A percentile compares a stretch with the other conserved stretches of the same genome.
phyloP scores from a whole-genome alignment of 1,140 invertebrate species.

The Heliconius melpomene region DNA sequence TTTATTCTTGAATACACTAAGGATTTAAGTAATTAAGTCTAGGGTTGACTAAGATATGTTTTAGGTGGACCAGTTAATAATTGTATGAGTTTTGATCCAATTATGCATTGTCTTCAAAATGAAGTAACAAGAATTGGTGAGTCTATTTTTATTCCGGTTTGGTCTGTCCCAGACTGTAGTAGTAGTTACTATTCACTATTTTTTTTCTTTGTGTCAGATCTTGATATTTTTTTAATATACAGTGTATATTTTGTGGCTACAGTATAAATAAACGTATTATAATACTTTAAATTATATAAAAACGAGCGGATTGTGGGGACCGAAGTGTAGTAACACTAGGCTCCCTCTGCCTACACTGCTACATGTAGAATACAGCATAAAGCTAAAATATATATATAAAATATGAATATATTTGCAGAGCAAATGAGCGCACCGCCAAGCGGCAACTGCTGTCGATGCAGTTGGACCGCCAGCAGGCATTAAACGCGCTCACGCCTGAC shows the following conservation, averaged over 20 bases:
- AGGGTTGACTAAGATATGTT: constrained; percentile 31
- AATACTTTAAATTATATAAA: too few relatives aligned
- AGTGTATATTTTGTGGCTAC: too few relatives aligned
- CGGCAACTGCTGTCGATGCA: constrained; percentile 66
- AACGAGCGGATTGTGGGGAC: too few relatives aligned
- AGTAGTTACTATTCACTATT: background rate
- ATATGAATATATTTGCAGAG: constrained; percentile 49
- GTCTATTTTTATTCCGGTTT: constrained; percentile 35
- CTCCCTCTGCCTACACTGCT: too few relatives aligned
- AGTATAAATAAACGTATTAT: too few relatives aligned
- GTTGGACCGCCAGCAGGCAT: constrained; percentile 54
- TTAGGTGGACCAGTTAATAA: constrained; percentile 56
- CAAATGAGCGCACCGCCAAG: constrained; percentile 56
- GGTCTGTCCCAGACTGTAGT: background rate
- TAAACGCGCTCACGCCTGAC: constrained; percentile 53
- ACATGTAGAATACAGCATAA: too few relatives aligned
- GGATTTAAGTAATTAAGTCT: background rate
- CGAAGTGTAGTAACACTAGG: too few relatives aligned
- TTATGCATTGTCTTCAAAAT: constrained; percentile 45
- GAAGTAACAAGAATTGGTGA: constrained; percentile 69
- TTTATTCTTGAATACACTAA: too few relatives aligned
- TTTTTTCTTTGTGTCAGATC: too few relatives aligned
- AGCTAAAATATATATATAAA: background rate
- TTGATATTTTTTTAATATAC: too few relatives aligned
- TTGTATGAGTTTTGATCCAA: constrained; percentile 47